Evolutionary conservation across 2,113 vertebrate genomes (phyloP).

Genomic region (Ophthalmolycus amberensis): DNA sequence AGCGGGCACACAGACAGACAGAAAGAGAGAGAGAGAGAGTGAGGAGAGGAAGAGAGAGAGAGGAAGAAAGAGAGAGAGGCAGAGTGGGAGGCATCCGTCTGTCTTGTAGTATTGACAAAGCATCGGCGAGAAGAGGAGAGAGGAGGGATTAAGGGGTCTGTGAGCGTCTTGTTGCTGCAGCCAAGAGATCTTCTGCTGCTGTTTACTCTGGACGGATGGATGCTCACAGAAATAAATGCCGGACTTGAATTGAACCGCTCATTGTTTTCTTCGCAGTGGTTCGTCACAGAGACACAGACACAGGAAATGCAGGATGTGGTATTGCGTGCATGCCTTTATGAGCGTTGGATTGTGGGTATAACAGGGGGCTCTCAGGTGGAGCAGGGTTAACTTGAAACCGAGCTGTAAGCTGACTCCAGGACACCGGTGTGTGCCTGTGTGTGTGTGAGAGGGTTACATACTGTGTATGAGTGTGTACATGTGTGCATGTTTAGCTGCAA

Average conservation of each 20-base stretch:
- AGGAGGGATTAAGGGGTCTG: slow-evolving; percentile 15
- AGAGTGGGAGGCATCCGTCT: slow-evolving; percentile 64
- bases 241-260: slow-evolving; percentile 9
- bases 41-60: slow-evolving; percentile 31
- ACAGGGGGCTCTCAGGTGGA: slow-evolving; percentile 66
- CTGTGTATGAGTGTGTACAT: slow-evolving; percentile 10
- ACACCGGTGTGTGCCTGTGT: slow-evolving; percentile 2
- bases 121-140: slow-evolving; percentile 42
- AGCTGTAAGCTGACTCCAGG: slow-evolving; percentile 71
- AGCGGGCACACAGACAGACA: slow-evolving; percentile 50
- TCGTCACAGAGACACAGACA: slow-evolving; percentile 12
- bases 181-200: slow-evolving; percentile 29
- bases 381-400: slow-evolving; percentile 70
- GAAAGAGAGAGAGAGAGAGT: slow-evolving; percentile 33
- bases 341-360: slow-evolving; percentile 38
- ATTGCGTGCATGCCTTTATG: slow-evolving; percentile 17
- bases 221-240: slow-evolving; percentile 30
- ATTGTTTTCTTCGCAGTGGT: background rate
- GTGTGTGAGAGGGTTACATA: background rate
- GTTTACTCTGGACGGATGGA: slow-evolving; percentile 42
- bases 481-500: slow-evolving; percentile 18
- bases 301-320: slow-evolving; percentile 61
- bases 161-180: slow-evolving; percentile 31
- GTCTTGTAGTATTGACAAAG: slow-evolving; percentile 51
- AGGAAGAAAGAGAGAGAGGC: slow-evolving; percentile 52